phyloP scores from a whole-genome alignment of 2,113 vertebrate species.

The Phrynosoma platyrhinos region DNA sequence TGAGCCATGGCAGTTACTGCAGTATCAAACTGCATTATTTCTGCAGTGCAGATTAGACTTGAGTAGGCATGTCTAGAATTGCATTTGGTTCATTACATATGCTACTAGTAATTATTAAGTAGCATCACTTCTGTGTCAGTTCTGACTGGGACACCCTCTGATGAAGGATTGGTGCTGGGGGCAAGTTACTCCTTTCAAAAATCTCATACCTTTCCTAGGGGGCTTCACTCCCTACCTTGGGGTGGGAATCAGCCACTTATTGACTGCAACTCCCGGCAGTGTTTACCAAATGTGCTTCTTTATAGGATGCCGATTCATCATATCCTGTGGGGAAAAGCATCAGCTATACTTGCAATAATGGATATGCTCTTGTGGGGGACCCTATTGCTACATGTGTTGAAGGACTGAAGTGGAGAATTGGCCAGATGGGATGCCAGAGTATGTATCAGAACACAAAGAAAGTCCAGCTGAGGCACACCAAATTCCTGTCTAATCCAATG shows the following conservation, averaged over 20 bases:
- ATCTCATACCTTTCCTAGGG: background rate
- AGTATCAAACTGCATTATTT: background rate
- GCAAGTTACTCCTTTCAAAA: background rate
- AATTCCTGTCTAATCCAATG: background rate
- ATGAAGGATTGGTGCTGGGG: background rate
- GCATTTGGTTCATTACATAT: background rate
- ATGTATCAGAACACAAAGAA: slow-evolving; percentile 54
- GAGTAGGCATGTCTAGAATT: background rate
- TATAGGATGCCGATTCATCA: slow-evolving; percentile 68
- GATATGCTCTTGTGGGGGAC: slow-evolving; percentile 82
- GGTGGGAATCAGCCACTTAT: background rate
- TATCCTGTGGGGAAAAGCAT: slow-evolving; percentile 84
- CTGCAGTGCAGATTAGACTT: no score
- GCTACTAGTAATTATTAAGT: background rate
- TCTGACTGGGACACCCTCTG: background rate
- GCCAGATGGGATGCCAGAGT: slow-evolving; percentile 84
- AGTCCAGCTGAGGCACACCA: background rate
- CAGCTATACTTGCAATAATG: slow-evolving; percentile 83
- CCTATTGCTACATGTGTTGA: slow-evolving; percentile 81
- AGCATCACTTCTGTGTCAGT: no score
- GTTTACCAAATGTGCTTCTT: slow-evolving; percentile 42
- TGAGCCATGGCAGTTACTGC: no score
- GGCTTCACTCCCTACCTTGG: background rate
- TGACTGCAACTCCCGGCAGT: background rate
- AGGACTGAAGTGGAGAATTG: slow-evolving; percentile 80